phyloP scores from a whole-genome alignment of 2,797 vertebrate genomes.

The Yasuhikotakia modesta region DNA sequence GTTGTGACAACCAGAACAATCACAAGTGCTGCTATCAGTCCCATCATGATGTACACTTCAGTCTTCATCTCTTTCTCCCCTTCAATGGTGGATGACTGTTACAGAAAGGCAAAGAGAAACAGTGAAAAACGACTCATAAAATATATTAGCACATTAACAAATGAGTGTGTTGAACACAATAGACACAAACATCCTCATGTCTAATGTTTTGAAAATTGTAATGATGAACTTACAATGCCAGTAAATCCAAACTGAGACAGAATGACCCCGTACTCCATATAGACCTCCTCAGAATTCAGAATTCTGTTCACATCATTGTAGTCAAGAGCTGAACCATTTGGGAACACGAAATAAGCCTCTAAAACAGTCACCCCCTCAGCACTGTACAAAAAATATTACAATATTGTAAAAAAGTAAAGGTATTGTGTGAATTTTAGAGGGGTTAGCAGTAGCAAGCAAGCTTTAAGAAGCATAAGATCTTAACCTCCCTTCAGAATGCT shows the following conservation, averaged over 20 bases:
- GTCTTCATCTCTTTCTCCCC: neutral
- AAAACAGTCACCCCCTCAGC: slow-evolving; percentile 67
- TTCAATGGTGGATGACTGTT: slow-evolving; percentile 58
- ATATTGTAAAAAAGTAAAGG: neutral
- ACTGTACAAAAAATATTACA: slow-evolving; percentile 59
- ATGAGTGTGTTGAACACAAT: neutral
- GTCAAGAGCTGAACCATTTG: slow-evolving; percentile 83
- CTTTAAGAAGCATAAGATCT: too few relatives aligned
- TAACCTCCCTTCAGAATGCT: too few relatives aligned
- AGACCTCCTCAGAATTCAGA: slow-evolving; percentile 67
- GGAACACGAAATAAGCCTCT: slow-evolving; percentile 85
- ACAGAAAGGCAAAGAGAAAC: slow-evolving; percentile 2
- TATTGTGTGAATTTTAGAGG: too few relatives aligned
- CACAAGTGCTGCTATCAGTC: slow-evolving; percentile 76
- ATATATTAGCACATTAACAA: rapidly evolving
- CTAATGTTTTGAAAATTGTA: too few relatives aligned
- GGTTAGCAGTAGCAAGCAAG: too few relatives aligned
- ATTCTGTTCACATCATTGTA: slow-evolving; percentile 63
- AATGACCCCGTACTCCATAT: slow-evolving; percentile 56
- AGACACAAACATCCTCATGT: neutral
- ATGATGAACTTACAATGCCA: slow-evolving; percentile 64
- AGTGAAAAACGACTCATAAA: neutral
- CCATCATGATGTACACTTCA: slow-evolving; percentile 66
- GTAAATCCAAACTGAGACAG: slow-evolving; percentile 76
- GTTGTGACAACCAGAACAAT: slow-evolving; percentile 78